phyloP scores from a whole-genome alignment of 2,888 invertebrate species.

The Oscheius sp. region DNA sequence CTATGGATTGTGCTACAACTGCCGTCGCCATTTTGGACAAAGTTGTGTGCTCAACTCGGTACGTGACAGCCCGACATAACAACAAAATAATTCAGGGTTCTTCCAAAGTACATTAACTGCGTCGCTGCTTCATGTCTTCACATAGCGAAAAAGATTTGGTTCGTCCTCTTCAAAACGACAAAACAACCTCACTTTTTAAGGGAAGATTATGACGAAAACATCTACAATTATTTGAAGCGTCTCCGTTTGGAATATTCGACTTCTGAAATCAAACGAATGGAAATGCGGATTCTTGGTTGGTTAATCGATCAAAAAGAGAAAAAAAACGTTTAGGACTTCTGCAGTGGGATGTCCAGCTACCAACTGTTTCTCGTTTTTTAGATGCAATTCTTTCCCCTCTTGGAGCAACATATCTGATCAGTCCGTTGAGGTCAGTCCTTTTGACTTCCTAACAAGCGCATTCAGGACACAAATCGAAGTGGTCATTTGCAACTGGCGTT shows the following conservation, averaged over 20 bases:
- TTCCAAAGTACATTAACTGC: constrained; percentile 44
- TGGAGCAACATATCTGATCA: constrained; percentile 40
- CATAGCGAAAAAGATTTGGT: constrained; percentile 51
- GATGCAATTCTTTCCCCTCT: constrained; percentile 45
- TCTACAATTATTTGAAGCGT: constrained; percentile 34
- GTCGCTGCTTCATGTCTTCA: constrained; percentile 52
- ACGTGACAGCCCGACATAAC: no score
- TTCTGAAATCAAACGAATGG: constrained; percentile 54
- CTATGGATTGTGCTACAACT: constrained; percentile 37
- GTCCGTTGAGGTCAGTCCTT: constrained; percentile 39
- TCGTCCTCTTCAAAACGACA: no score
- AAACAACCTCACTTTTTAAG: no score
- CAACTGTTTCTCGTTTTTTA: constrained; percentile 50
- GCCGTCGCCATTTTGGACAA: constrained; percentile 52
- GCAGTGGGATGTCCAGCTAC: constrained; percentile 52
- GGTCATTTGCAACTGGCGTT: constrained; percentile 41
- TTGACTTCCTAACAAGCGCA: no score
- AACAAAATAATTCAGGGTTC: neutral
- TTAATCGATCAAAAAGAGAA: neutral
- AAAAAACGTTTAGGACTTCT: constrained; percentile 36
- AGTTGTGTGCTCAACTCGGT: constrained; percentile 42
- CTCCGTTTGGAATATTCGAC: constrained; percentile 48
- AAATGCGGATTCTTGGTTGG: constrained; percentile 44
- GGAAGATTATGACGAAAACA: constrained; percentile 53
- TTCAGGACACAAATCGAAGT: constrained; percentile 45